Evolutionary conservation across 1,140 invertebrate genomes (phyloP).

Genomic region (Sitobion miscanthi): DNA sequence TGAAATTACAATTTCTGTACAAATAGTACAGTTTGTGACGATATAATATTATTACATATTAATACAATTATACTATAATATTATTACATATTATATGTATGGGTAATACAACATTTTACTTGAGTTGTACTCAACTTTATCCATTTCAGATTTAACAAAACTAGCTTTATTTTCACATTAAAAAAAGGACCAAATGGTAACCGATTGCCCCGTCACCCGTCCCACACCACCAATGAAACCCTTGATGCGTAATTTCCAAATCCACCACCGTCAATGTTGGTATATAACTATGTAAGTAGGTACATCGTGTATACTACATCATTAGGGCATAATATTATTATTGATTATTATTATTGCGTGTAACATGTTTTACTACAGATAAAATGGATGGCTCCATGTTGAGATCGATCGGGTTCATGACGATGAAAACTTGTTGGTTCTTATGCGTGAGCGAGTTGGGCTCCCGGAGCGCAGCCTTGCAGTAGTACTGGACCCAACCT

Average conservation of each 20-base stretch:
- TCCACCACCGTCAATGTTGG: neutral
- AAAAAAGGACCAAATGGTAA: neutral
- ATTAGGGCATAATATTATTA: slow-evolving; percentile 4
- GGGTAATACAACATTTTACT: neutral
- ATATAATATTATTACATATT: neutral
- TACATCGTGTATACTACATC: neutral
- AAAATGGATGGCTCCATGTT: slow-evolving; percentile 88
- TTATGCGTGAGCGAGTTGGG: slow-evolving; percentile 90
- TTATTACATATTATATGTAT: too few relatives aligned
- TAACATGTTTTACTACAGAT: slow-evolving; percentile 71
- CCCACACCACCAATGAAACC: neutral
- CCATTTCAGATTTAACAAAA: neutral
- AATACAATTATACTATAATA: neutral
- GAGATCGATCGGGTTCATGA: slow-evolving; percentile 94
- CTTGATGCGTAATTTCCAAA: neutral
- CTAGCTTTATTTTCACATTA: neutral
- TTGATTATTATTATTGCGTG: neutral
- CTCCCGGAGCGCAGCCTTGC: slow-evolving; percentile 87
- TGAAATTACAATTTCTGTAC: neutral
- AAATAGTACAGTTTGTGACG: neutral
- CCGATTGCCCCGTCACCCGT: neutral
- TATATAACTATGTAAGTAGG: too few relatives aligned
- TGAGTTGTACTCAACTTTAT: neutral
- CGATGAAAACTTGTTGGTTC: slow-evolving; percentile 95
- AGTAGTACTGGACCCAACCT: slow-evolving; percentile 95